Evolutionary conservation across 2,113 vertebrate species (phyloP), one percentile per base, ranked within the genome.

Genomic region (Glareola pratincola): DNA sequence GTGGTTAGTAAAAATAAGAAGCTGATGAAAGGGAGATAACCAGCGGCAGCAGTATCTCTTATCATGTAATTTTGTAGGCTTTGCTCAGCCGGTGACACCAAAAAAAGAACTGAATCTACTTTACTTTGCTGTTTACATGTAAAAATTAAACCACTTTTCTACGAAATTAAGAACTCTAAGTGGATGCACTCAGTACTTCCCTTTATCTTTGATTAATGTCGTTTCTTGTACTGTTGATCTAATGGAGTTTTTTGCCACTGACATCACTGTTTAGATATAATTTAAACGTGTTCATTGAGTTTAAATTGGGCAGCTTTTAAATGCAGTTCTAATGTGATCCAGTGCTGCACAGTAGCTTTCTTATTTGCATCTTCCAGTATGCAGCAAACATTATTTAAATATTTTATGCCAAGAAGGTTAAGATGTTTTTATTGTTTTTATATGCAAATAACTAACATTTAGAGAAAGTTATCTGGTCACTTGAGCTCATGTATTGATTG

Each of bases 321-420:
- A 47, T 8, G n/a, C 36, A 32, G 19, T 7, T 73, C 22, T 75
- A 15, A 6, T 6, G 29, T 8, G 34, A 53, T 22, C 11, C 45
- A 16, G 39, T 18, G 23, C 54, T 73, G 30, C 3, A 2, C 47
- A 39, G 37, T 15, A 36, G 26, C 41, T 83, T 77, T n/a, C 59
- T 50, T 9, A 12, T 9, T 74, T 73, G 26, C 39, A 32, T 54
- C 60, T 62, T 39, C 9, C 48, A 34, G 1, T 57, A 7, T 41
- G 48, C 34, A 23, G 8, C 21, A 3, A 3, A 0, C 2, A 0
- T 37, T 2, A 16, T n/a, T 37, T n/a, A 43, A 67, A 74, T 2
- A 3, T 22, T 34, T 50, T 23, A 4, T 10, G 34, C 37, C 13
- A 6, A 13, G 56, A 67, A 9, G 1, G 0, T 41, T 1, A 10